These are phyloP conservation scores for Apteryx owenii DNA, from an alignment of 2,113 vertebrate genomes.

Conservation along the genomic window DNA sequence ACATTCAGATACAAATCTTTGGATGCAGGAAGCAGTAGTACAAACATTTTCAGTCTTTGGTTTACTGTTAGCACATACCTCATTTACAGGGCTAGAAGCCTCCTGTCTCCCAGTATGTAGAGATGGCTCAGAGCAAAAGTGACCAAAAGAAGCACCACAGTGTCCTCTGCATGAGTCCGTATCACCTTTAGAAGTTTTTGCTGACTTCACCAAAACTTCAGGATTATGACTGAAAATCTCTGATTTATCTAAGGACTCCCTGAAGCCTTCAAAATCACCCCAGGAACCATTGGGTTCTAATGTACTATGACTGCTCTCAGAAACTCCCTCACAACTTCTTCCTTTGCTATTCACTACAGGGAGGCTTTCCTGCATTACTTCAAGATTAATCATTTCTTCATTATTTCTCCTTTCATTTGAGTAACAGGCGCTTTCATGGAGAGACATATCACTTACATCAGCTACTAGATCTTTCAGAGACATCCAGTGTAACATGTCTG, in stretches of 20 bases:
- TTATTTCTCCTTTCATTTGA: not conserved
- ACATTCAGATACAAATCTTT: not conserved
- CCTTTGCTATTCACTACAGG: not conserved
- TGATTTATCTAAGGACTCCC: not conserved
- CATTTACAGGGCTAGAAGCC: not conserved
- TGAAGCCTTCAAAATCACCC: constrained; percentile 77
- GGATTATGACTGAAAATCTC: not conserved
- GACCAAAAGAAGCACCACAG: not conserved
- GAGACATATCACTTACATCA: not conserved
- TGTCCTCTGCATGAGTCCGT: rapidly evolving
- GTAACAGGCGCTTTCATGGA: not conserved
- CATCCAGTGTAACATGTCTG: not conserved
- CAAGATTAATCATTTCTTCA: not conserved
- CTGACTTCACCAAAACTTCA: not conserved
- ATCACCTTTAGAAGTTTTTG: not conserved
- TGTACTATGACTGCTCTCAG: not conserved
- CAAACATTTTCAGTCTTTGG: not conserved
- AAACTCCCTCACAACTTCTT: not conserved
- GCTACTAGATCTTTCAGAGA: not conserved
- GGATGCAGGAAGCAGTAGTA: not conserved
- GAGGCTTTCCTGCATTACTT: not conserved
- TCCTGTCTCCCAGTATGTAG: not conserved
- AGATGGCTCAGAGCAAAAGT: not conserved
- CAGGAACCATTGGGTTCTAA: constrained; percentile 50
- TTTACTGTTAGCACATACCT: constrained; percentile 51